A percentile compares a stretch with the other conserved stretches of the same genome.
Evolutionary conservation across 2,113 vertebrate species (phyloP).

Genomic region (Burhinus bistriatus): DNA sequence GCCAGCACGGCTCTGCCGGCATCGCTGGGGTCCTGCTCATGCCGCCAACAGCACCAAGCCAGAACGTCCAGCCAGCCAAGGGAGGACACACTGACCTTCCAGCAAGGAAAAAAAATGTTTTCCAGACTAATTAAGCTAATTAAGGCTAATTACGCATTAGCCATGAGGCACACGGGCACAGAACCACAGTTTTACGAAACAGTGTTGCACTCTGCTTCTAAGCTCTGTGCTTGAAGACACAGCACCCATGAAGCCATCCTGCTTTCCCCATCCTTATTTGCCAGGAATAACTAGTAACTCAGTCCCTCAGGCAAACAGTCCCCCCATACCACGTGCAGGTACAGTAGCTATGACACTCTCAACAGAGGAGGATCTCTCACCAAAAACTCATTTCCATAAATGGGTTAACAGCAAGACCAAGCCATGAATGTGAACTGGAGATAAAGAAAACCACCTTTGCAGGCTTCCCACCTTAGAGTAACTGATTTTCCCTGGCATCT

Average conservation of each 20-base stretch:
- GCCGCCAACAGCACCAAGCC: background rate
- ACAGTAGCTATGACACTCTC: background rate
- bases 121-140: background rate
- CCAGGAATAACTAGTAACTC: background rate
- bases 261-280: background rate
- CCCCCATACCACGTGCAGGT: background rate
- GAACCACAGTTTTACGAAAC: background rate
- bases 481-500: background rate
- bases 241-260: rapidly evolving
- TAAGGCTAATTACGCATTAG: background rate
- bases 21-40: background rate
- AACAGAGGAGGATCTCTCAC: background rate
- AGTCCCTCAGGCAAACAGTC: rapidly evolving
- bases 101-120: background rate
- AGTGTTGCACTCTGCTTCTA: background rate
- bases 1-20: background rate
- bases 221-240: background rate
- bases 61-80: background rate
- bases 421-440: background rate
- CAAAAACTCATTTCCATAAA: rapidly evolving
- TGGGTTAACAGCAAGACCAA: background rate
- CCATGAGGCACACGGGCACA: background rate
- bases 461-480: background rate
- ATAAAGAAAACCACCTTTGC: background rate
- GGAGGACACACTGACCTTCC: background rate